A percentile compares a stretch with the other conserved stretches of the same genome.
These are phyloP conservation scores for Amphilophus citrinellus DNA, from an alignment of 2,113 vertebrate genomes.

Conservation along the genomic window DNA sequence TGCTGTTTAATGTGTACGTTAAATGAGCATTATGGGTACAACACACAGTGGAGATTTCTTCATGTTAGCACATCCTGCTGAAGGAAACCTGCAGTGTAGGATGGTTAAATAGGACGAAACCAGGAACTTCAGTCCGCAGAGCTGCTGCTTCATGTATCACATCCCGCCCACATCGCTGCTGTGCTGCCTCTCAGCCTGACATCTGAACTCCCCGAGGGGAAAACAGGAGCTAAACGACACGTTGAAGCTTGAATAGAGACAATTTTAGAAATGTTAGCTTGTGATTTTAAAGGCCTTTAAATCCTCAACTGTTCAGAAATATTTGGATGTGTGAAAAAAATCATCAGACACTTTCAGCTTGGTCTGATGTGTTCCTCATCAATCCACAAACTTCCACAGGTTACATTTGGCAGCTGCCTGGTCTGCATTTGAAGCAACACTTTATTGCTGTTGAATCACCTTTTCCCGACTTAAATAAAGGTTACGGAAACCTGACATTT, in stretches of 20 bases:
- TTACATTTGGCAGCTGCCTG: background rate
- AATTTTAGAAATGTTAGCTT: background rate
- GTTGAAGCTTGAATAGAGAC: background rate
- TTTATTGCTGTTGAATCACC: conserved; percentile 32
- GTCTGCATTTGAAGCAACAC: conserved; percentile 5
- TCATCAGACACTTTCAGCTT: background rate
- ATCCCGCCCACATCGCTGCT: background rate
- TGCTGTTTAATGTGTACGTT: background rate
- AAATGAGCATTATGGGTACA: background rate
- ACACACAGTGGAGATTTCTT: background rate
- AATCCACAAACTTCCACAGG: background rate
- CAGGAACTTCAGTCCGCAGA: background rate
- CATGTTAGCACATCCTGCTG: background rate
- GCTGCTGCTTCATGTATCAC: conserved; percentile 9
- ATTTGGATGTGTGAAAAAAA: background rate
- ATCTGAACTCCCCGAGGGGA: background rate
- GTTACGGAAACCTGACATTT: conserved; percentile 69
- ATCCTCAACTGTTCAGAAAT: background rate
- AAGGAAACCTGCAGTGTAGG: conserved; percentile 12
- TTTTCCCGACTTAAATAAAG: conserved; percentile 45
- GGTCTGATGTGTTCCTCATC: background rate
- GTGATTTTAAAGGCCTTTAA: background rate
- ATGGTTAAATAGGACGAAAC: conserved; percentile 8
- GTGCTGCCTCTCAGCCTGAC: conserved; percentile 14
- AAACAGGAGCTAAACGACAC: background rate